phyloP scores from a whole-genome alignment of 2,888 invertebrate genomes.

The Danaus chrysippus region DNA sequence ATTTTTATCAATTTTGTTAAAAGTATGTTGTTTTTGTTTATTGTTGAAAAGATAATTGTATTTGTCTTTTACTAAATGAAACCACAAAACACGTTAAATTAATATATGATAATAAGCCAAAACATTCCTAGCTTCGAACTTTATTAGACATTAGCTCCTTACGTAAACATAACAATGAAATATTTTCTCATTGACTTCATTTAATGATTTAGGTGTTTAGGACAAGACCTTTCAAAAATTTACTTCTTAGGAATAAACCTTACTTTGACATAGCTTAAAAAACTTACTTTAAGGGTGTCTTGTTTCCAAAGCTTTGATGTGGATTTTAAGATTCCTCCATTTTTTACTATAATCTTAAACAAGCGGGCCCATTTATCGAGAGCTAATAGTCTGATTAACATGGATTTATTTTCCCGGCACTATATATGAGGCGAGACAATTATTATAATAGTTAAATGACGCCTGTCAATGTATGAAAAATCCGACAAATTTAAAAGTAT shows the following conservation, averaged over 20 bases:
- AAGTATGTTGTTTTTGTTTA: background rate
- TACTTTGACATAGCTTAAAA: conserved; percentile 29
- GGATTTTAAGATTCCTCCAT: conserved; percentile 80
- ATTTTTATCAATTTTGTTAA: too few species aligned
- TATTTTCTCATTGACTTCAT: too few species aligned
- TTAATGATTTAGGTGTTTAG: too few species aligned
- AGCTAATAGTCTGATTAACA: conserved; percentile 63
- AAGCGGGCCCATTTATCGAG: conserved; percentile 82
- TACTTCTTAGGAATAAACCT: too few species aligned
- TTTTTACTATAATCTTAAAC: conserved; percentile 80
- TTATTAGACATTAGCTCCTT: too few species aligned
- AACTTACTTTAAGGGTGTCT: conserved; percentile 68
- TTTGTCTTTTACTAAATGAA: background rate
- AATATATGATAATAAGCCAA: conserved; percentile 1
- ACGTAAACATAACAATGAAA: too few species aligned
- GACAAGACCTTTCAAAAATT: too few species aligned
- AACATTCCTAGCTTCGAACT: too few species aligned
- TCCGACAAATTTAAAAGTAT: too few species aligned
- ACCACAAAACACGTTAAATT: background rate
- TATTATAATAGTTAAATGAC: background rate
- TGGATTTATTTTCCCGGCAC: conserved; percentile 1
- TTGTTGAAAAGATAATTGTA: background rate
- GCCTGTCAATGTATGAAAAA: too few species aligned
- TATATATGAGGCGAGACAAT: background rate
- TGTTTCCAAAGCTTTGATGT: conserved; percentile 50